phyloP scores from a whole-genome alignment of 2,797 vertebrate genomes.

The Emydoidea blandingii region DNA sequence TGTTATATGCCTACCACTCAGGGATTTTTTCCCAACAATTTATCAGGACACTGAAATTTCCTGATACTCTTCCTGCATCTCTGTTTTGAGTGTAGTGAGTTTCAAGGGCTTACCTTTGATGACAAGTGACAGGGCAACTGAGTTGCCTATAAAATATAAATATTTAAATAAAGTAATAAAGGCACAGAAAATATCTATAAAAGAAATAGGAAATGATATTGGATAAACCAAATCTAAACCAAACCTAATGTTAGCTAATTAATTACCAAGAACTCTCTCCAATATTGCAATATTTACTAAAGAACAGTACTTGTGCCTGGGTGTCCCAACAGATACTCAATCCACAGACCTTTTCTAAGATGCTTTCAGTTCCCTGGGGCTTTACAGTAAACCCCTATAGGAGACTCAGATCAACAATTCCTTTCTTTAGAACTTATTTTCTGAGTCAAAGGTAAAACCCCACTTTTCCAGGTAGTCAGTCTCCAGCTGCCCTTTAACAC shows the following conservation, averaged over 20 bases:
- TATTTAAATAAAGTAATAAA: not conserved
- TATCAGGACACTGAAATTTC: not conserved
- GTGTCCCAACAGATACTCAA: not conserved
- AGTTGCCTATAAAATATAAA: not conserved
- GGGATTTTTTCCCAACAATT: not conserved
- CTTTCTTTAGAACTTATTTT: not conserved
- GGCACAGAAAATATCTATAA: not conserved
- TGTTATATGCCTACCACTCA: not conserved
- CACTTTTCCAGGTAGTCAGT: not conserved
- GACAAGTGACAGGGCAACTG: not conserved
- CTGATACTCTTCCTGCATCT: not conserved
- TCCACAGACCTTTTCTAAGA: not conserved
- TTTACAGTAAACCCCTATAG: not conserved
- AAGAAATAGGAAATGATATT: constrained; percentile 2
- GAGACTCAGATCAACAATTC: not conserved
- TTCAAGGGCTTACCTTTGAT: not conserved
- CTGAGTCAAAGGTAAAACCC: not conserved
- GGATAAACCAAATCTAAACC: not conserved
- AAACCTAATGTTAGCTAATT: constrained; percentile 39
- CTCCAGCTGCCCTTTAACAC: not conserved
- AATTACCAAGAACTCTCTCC: constrained; percentile 6
- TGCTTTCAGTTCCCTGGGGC: not conserved
- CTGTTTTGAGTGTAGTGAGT: not conserved
- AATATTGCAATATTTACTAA: not conserved
- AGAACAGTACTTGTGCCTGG: not conserved